Evolutionary conservation across 2,888 invertebrate species (phyloP).

Genomic region (Liopterus haemorrhoidalis): DNA sequence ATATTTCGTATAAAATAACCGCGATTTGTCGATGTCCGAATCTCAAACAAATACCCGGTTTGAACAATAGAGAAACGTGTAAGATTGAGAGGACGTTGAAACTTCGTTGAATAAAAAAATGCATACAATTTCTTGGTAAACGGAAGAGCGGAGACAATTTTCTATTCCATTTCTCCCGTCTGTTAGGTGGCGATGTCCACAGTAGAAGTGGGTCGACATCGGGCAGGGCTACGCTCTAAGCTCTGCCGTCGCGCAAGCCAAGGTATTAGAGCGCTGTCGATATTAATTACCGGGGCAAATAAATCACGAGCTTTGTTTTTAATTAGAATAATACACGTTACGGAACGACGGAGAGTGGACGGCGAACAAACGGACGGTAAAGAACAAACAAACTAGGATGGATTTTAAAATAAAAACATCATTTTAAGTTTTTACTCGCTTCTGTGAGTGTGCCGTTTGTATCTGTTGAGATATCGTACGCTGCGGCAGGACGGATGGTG

Average conservation of each 20-base stretch:
- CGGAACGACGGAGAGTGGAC: too few species aligned
- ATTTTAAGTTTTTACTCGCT: not conserved
- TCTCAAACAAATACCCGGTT: constrained; percentile 40
- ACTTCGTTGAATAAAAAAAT: constrained; percentile 41
- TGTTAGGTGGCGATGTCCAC: constrained; percentile 40
- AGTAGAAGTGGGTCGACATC: constrained; percentile 28
- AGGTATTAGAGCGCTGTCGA: constrained; percentile 11
- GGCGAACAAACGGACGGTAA: too few species aligned
- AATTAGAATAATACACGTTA: too few species aligned
- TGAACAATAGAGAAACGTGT: constrained; percentile 43
- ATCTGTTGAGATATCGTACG: too few species aligned
- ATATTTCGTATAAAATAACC: constrained; percentile 45
- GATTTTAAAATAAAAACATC: not conserved
- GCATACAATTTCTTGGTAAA: constrained; percentile 42
- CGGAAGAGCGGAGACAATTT: constrained; percentile 47
- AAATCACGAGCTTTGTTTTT: too few species aligned
- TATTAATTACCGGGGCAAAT: constrained; percentile 14
- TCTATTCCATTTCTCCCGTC: constrained; percentile 48
- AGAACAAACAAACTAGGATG: too few species aligned
- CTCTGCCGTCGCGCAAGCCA: constrained; percentile 1
- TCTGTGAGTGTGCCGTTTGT: not conserved
- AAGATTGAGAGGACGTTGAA: constrained; percentile 44
- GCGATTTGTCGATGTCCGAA: constrained; percentile 47
- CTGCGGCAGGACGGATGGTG: not conserved
- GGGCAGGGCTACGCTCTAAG: constrained; percentile 7